Conservation (phyloP, 2,888 invertebrate species). For the Tyria jacobaeae region DNA sequence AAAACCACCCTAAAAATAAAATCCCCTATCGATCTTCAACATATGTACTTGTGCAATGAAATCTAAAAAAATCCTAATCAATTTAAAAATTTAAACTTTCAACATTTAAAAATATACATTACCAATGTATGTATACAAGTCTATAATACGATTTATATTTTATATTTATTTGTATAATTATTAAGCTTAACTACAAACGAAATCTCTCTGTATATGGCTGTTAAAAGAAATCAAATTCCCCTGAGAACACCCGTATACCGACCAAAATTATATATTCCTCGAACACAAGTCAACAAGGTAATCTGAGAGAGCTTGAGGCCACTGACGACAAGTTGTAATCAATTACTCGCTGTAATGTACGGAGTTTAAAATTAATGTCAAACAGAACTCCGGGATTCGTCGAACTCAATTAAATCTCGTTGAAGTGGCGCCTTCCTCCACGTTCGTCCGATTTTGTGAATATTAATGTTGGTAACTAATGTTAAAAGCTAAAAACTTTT, state of each 20-base stretch:
- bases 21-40: too few species aligned
- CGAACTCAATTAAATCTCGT: slow-evolving; percentile 38
- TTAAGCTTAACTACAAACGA: too few species aligned
- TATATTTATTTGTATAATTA: too few species aligned
- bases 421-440: slow-evolving; percentile 11
- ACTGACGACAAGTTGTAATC: background rate
- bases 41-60: too few species aligned
- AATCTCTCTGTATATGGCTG: too few species aligned
- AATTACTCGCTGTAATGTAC: slow-evolving; percentile 6
- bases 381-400: slow-evolving; percentile 17
- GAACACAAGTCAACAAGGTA: background rate
- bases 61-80: too few species aligned
- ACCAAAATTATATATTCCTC: background rate
- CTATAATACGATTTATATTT: too few species aligned
- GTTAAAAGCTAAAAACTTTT: slow-evolving; percentile 46
- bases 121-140: too few species aligned
- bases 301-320: background rate
- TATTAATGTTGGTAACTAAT: slow-evolving; percentile 51
- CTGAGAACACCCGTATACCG: background rate
- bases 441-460: slow-evolving; percentile 45
- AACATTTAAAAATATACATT: too few species aligned
- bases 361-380: slow-evolving; percentile 7
- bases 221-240: too few species aligned
- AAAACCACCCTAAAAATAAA: too few species aligned
- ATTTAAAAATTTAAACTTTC: too few species aligned